phyloP scores from a whole-genome alignment of 2,797 vertebrate species.

The Buceros bicornis region DNA sequence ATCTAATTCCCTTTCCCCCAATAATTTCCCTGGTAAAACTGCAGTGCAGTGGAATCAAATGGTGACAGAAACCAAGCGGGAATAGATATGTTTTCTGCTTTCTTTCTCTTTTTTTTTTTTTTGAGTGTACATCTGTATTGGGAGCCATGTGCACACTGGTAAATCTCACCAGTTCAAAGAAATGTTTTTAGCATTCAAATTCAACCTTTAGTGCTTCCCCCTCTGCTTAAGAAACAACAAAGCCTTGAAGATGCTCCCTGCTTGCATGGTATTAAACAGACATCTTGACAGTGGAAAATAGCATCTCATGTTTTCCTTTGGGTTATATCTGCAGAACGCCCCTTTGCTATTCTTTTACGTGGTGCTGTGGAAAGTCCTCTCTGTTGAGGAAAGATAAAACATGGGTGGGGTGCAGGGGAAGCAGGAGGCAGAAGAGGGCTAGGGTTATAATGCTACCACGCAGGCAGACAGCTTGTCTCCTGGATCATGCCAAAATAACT shows the following conservation, averaged over 20 bases:
- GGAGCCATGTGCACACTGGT: not conserved
- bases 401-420: not conserved
- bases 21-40: constrained; percentile 68
- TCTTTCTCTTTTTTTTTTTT: not conserved
- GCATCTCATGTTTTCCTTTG: constrained; percentile 48
- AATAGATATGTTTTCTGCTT: constrained; percentile 44
- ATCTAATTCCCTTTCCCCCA: constrained; percentile 49
- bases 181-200: constrained; percentile 45
- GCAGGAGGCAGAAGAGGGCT: not conserved
- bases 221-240: constrained; percentile 58
- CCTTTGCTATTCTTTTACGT: not conserved
- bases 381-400: not conserved
- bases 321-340: constrained; percentile 31
- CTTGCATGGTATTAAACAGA: constrained; percentile 59
- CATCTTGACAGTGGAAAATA: constrained; percentile 36
- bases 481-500: not conserved
- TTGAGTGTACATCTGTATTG: not conserved
- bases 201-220: constrained; percentile 37
- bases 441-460: not conserved
- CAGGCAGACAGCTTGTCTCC: not conserved
- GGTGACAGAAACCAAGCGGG: constrained; percentile 61
- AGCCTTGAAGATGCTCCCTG: constrained; percentile 57
- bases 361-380: not conserved
- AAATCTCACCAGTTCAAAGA: constrained; percentile 57
- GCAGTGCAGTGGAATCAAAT: constrained; percentile 62